A percentile compares a stretch with the other conserved stretches of the same genome.
phyloP scores from a whole-genome alignment of 2,888 invertebrate species.

The Leptopilina syphax region DNA sequence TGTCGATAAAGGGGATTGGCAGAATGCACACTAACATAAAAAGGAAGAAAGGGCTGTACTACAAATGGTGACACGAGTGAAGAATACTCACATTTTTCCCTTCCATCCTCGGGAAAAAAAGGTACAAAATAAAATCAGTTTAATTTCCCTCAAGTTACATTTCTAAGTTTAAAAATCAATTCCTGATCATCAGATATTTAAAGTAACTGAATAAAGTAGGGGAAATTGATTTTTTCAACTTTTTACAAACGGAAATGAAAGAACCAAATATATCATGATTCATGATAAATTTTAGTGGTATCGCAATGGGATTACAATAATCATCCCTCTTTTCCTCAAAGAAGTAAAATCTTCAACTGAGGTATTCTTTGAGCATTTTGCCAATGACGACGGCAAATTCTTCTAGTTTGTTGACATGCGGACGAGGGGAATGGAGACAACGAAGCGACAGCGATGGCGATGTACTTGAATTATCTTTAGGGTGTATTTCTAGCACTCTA shows the following conservation, averaged over 20 bases:
- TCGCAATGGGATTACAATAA: neutral
- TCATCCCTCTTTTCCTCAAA: conserved; percentile 12
- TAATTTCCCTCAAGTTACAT: neutral
- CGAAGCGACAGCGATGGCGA: conserved; percentile 59
- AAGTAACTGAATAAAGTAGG: too few species aligned
- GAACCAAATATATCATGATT: too few species aligned
- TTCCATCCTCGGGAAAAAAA: conserved; percentile 11
- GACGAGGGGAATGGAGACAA: conserved; percentile 41
- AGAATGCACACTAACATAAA: conserved; percentile 25
- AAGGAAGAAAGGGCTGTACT: conserved; percentile 17
- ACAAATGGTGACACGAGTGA: conserved; percentile 26
- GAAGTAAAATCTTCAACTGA: neutral
- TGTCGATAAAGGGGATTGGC: conserved; percentile 7
- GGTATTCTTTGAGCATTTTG: conserved; percentile 37
- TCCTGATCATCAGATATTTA: too few species aligned
- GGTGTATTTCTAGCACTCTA: conserved; percentile 71
- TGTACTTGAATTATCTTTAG: conserved; percentile 72
- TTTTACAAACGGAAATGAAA: too few species aligned
- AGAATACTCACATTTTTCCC: conserved; percentile 1
- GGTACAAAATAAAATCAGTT: conserved; percentile 1
- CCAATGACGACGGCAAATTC: conserved; percentile 13
- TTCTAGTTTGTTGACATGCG: conserved; percentile 1
- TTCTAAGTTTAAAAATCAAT: neutral
- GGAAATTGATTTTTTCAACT: too few species aligned
- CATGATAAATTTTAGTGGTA: too few species aligned